phyloP scores from a whole-genome alignment of 2,113 vertebrate species.

The Hydropotes inermis region DNA sequence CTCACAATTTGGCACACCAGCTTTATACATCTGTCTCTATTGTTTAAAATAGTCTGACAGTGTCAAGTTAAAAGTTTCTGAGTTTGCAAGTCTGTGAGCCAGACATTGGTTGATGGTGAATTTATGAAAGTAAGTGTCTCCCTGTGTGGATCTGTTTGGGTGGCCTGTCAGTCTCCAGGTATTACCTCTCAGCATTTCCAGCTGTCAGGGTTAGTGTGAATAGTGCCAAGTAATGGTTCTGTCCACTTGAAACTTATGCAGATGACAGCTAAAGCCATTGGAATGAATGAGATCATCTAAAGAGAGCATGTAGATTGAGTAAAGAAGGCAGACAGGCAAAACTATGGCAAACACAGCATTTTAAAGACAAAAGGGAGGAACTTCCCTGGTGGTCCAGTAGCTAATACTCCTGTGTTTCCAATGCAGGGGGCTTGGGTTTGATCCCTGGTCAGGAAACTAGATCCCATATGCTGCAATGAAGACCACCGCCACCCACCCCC shows the following conservation, averaged over 20 bases:
- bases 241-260: slow-evolving; percentile 27
- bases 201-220: background rate
- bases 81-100: slow-evolving; percentile 15
- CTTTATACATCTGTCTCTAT: slow-evolving; percentile 18
- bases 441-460: background rate
- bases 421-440: background rate
- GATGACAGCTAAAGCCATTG: slow-evolving; percentile 9
- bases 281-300: slow-evolving; percentile 59
- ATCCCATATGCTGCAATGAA: background rate
- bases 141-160: slow-evolving; percentile 48
- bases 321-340: background rate
- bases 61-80: slow-evolving; percentile 43
- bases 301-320: slow-evolving; percentile 4
- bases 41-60: slow-evolving; percentile 61
- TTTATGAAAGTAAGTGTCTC: slow-evolving; percentile 38
- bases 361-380: background rate
- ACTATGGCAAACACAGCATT: background rate
- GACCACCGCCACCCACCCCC: background rate
- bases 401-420: background rate
- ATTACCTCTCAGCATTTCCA: slow-evolving; percentile 25
- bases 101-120: background rate
- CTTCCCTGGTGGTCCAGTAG: background rate
- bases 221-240: slow-evolving; percentile 38
- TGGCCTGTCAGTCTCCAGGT: slow-evolving; percentile 59
- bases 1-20: slow-evolving; percentile 48